Conservation (phyloP, 2,113 vertebrate species). For the Merops nubicus region DNA sequence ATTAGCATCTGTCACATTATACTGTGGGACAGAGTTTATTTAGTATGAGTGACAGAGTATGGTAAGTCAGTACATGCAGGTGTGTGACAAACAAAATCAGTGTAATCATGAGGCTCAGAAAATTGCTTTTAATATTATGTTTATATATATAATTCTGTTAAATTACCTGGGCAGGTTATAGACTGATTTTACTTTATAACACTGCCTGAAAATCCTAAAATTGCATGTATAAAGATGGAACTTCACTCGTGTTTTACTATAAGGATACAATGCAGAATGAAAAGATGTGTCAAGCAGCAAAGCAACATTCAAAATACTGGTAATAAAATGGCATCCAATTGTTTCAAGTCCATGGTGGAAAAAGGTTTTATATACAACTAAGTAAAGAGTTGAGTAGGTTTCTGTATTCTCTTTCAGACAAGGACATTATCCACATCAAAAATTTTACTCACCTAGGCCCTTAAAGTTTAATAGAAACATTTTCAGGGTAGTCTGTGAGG, state of each 20-base stretch:
- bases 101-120: conserved; percentile 59
- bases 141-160: conserved; percentile 53
- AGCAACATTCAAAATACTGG: neutral
- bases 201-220: conserved; percentile 22
- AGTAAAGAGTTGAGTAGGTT: neutral
- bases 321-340: neutral
- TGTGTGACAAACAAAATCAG: conserved; percentile 69
- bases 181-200: neutral
- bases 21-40: neutral
- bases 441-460: neutral
- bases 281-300: neutral
- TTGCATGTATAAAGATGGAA: neutral
- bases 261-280: neutral
- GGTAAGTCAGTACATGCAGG: conserved; percentile 46
- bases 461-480: neutral
- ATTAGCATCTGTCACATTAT: conserved; percentile 58
- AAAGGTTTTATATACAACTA: neutral
- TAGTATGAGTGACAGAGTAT: conserved; percentile 42
- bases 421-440: neutral
- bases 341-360: neutral
- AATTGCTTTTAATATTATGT: conserved; percentile 69
- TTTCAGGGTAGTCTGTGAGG: neutral
- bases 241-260: neutral
- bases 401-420: neutral
- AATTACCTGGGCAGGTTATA: conserved; percentile 67